Evolutionary conservation across 2,888 invertebrate species (phyloP), one percentile per base, ranked within the genome.

Genomic region (Caenorhabditis sp.): DNA sequence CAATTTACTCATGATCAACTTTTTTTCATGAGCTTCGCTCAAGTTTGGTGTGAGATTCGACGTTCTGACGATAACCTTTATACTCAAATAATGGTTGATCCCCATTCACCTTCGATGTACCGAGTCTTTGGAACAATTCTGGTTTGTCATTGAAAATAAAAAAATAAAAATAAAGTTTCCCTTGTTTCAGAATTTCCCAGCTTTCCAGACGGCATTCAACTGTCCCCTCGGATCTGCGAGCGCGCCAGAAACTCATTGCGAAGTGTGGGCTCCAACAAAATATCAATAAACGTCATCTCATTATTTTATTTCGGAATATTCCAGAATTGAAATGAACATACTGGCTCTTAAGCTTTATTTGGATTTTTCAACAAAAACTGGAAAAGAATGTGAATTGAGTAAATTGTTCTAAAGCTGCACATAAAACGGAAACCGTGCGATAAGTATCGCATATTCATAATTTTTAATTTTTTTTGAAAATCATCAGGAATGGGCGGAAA

Each of bases 201-300:
- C 89, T 35, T 90, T 90, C 87, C 86, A 84, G 72, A 86, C 80
- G 15, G 90, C 90, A 1, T 90, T 88, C 88, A 88, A 89, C 68
- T 90, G 90, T 35, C 89, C 88, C 13, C 81, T 80, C 13, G 80
- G 82, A 58, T 85, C 88, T 6, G 37, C 26, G 4, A 89, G 88
- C 67, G 83, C 90, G 9, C 90, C 90, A 1, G 47, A 22, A 35
- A 62, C 83, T 0, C 89, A 89, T 71, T 90, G 90, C 76, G 72
- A 87, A 47, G 90, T 90, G 18, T 90, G 90, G 90, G 83, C 83
- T 4, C 83, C 86, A 6, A 71, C 56, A 28, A 80, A 67, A 11
- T 83, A 85, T 56, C 76, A 81, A 65, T 81, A 71, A 32, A 22
- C 9, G 15, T 24, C 32, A 32, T 32, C 9, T 32, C 9, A 32